These are phyloP conservation scores for Drosophila pectinifera DNA, from an alignment of 1,140 invertebrate genomes.

Conservation along the genomic window DNA sequence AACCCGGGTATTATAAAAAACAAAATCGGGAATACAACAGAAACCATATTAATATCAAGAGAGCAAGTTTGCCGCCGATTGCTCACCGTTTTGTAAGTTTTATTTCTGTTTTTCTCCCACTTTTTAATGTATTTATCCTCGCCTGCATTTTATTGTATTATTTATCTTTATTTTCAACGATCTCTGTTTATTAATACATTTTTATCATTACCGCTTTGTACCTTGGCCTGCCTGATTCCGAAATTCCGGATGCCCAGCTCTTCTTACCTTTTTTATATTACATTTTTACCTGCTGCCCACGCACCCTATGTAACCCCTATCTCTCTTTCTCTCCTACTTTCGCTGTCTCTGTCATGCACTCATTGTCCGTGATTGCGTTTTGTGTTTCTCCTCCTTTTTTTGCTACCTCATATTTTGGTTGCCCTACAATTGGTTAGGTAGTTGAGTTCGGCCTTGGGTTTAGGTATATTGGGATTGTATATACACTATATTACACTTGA, in stretches of 20 bases:
- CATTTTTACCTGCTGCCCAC: conserved; percentile 55
- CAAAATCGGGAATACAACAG: neutral
- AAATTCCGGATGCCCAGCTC: conserved; percentile 19
- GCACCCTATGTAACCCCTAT: conserved; percentile 11
- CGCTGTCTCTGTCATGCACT: conserved; percentile 43
- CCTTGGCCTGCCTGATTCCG: conserved; percentile 19
- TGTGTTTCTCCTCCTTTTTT: conserved; percentile 33
- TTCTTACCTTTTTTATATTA: conserved; percentile 27
- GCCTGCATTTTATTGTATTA: conserved; percentile 26
- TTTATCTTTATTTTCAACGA: conserved; percentile 17
- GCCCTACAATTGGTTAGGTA: neutral
- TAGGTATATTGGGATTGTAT: neutral
- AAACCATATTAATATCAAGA: conserved; percentile 12
- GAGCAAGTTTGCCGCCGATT: conserved; percentile 10
- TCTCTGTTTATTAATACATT: conserved; percentile 44
- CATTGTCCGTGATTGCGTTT: conserved; percentile 63
- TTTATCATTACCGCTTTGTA: conserved; percentile 44
- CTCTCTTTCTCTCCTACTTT: conserved; percentile 25
- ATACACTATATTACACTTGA: neutral
- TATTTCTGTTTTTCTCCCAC: neutral
- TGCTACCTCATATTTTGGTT: conserved; percentile 5
- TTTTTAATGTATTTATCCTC: conserved; percentile 6
- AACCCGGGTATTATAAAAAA: conserved; percentile 8
- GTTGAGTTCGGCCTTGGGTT: neutral
- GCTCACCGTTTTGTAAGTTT: conserved; percentile 55